These are phyloP conservation scores for Tenebrosternarchus preto DNA, from an alignment of 2,113 vertebrate genomes.

Conservation along the genomic window DNA sequence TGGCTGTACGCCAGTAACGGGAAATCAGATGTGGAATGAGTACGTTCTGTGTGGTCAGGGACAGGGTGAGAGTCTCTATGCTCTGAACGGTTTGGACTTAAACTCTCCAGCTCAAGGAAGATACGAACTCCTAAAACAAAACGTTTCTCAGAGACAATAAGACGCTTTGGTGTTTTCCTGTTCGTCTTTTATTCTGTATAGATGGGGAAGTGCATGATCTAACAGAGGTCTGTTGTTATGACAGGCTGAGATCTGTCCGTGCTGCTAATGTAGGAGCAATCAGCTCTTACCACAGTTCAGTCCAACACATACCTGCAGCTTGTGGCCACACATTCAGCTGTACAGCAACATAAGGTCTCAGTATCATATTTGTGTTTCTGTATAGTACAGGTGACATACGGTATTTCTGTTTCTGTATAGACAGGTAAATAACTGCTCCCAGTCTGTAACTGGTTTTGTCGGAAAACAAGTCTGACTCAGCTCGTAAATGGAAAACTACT, in stretches of 20 bases:
- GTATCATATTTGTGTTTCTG: conserved; percentile 9
- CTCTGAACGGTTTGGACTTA: background rate
- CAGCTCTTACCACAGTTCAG: background rate
- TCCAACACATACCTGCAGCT: background rate
- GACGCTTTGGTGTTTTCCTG: background rate
- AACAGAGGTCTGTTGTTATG: background rate
- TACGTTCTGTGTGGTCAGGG: background rate
- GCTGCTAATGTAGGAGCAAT: background rate
- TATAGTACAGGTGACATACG: no score
- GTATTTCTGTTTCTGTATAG: no score
- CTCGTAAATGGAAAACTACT: conserved; percentile 37
- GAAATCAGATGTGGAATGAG: background rate
- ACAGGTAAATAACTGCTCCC: conserved; percentile 30
- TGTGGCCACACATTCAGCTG: background rate
- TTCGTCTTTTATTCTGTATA: conserved; percentile 6
- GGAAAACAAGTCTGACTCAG: conserved; percentile 18
- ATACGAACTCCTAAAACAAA: background rate
- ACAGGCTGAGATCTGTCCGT: background rate
- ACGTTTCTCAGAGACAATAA: conserved; percentile 15
- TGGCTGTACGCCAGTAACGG: background rate
- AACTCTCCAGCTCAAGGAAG: background rate
- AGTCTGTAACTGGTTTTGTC: background rate
- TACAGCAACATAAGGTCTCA: conserved; percentile 13
- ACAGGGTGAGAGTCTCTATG: background rate
- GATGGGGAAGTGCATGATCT: background rate